Conservation (phyloP, 2,797 vertebrate genomes). For the Arctocebus calabarensis region DNA sequence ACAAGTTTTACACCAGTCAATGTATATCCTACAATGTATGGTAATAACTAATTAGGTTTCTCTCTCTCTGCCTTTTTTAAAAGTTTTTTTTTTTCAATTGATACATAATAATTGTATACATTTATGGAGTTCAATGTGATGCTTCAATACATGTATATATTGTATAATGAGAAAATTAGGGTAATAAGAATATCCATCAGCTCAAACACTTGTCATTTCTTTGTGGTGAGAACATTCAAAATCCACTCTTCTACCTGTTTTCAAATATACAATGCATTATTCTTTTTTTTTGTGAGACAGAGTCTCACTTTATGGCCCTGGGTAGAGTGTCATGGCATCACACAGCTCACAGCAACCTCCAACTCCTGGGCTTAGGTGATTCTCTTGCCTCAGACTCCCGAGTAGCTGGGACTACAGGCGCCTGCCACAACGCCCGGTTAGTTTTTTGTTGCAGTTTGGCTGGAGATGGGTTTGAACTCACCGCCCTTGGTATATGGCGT, state of each 20-base stretch:
- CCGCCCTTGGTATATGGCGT: no score
- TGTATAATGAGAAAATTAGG: not conserved
- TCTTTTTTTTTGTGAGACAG: no score
- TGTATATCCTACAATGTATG: not conserved
- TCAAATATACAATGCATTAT: not conserved
- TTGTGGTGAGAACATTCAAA: not conserved
- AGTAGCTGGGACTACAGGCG: no score
- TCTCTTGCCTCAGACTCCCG: no score
- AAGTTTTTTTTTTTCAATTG: not conserved
- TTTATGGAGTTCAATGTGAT: not conserved
- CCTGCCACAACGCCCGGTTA: no score
- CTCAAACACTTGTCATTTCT: not conserved
- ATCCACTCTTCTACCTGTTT: not conserved
- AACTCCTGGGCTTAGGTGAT: no score
- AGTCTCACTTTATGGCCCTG: no score
- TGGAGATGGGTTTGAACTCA: no score
- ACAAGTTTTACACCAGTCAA: not conserved
- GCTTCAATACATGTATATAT: not conserved
- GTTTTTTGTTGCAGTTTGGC: no score
- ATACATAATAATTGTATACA: not conserved
- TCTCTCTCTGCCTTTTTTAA: not conserved
- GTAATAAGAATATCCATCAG: not conserved
- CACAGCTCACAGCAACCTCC: no score
- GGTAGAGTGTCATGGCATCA: no score
- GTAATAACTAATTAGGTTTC: conserved; percentile 5